phyloP scores from a whole-genome alignment of 2,797 vertebrate species.

The Sebastes cheni region DNA sequence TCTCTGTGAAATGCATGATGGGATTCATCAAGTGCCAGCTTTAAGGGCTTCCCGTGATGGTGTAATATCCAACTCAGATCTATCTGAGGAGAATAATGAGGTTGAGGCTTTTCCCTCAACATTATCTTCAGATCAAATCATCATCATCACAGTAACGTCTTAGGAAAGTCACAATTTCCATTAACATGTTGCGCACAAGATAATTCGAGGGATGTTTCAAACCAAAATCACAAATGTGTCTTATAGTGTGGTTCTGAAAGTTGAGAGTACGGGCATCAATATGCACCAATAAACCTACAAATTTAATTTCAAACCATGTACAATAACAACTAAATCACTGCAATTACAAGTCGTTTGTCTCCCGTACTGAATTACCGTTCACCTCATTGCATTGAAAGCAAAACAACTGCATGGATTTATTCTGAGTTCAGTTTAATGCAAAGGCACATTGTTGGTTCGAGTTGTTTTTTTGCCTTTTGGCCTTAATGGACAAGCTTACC shows the following conservation, averaged over 20 bases:
- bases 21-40: conserved; percentile 48
- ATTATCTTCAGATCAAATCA: background rate
- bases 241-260: background rate
- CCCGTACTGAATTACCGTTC: background rate
- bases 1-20: conserved; percentile 54
- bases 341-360: too few relatives aligned
- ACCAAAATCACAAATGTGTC: background rate
- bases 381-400: background rate
- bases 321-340: background rate
- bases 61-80: background rate
- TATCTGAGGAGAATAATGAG: background rate
- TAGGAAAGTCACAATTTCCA: background rate
- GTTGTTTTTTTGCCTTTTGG: background rate
- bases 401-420: background rate
- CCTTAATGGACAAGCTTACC: background rate
- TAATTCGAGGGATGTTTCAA: background rate
- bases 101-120: background rate
- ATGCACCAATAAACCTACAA: background rate
- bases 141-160: background rate
- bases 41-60: conserved; percentile 26
- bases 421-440: background rate
- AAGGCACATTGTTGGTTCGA: background rate
- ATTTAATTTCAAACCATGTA: background rate
- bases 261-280: rapidly evolving
- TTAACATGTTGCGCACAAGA: background rate